Base-by-base conservation (phyloP, 2,888 invertebrate species). In the Pachliopta kotzebuea region DNA sequence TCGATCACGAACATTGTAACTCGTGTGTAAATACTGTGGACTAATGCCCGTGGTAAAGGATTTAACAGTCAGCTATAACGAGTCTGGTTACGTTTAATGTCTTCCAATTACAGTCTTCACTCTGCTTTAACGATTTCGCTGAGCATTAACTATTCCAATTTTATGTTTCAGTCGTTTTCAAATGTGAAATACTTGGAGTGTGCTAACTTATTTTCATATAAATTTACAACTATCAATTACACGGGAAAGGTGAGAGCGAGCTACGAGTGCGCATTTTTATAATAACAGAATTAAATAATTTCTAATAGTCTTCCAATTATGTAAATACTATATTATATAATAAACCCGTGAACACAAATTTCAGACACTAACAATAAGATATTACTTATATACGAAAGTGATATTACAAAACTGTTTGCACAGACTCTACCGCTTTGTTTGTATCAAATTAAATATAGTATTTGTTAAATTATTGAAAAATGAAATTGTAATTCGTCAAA, bases 71-170 rank as follows among this genome's bases (percentile, higher is more conserved):
- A 79, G 85, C 81, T 86, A 85, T 88, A 89, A 90, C 87, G 83
- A 80, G 83, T 74, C 74, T 82, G 78, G 79, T 80, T 82, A 85
- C 84, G 85, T 88, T 91, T 90, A 90, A 90, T 86, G 90, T 84
- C 87, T 84, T 83, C 88, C 90, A 90, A 91, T 91, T 90, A 90
- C 84, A 90, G 90, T 81, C 81, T 86, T 81, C 84, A 81, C 77
- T 79, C 83, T n/a, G 75, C 79, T 90, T 76, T 91, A 90, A 91
- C 90, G 90, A 90, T 90, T 89, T 79, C 80, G 80, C 81, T 83
- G 85, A 83, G 84, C 84, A 84, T 87, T 88, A 86, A 89, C 90
- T 89, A 89, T 90, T 85, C 84, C 88, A 84, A 87, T 89, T 90
- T 90, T 90, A 90, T 89, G 90, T 86, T 83, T 79, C 76, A 74